Base-by-base conservation (phyloP, 2,113 vertebrate genomes). In the Pteruthius melanotis region DNA sequence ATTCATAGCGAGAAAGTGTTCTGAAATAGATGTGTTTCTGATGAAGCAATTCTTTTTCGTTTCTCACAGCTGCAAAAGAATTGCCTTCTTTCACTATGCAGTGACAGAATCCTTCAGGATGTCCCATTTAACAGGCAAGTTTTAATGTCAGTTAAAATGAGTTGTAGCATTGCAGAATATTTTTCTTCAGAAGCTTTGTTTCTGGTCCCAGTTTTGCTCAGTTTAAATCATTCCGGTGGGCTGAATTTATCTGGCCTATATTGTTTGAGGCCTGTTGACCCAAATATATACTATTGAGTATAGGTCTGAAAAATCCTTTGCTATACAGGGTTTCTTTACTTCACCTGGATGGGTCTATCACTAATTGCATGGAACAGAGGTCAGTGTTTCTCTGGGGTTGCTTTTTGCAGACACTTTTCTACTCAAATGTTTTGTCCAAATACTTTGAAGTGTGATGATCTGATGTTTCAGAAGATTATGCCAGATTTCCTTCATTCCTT, bases 71-170 rank as follows among this genome's bases (percentile, higher is more conserved):
- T 99, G 96, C 99, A 99, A 96, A 99, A 99, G 97, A 99, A 99
- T 94, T 99, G 99, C 95, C 98, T 99, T 72, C 98, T 99, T 94
- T 99, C 99, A 87, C 98, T 99, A 44, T 99, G 99, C 98, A 99
- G 99, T 90, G 99, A 99, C 94, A 98, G 99, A 84, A 99, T 99
- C 84, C 98, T 99, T 95, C 99, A 99, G 87, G 99, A 99, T 96
- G 99, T 99, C 94, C 99, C 99, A 31, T 99, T 99, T 97, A 99
- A 99, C 98, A 99, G 99, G 99, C 98, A 97, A 96, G 97, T 98
- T 75, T 91, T 60, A 54, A 19, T 40, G 42, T 72, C 39, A 61
- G 70, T 75, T 93, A 57, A 87, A 95, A 76, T 33, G 9, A 57
- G 9, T 33, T 35, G 52, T 49, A 83, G 33, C 10, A 35, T 20